Percentiles rank a stretch among this genome's conserved stretches.
These are phyloP conservation scores for Poecile montanus DNA, from an alignment of 2,797 vertebrate genomes.

Conservation along the genomic window DNA sequence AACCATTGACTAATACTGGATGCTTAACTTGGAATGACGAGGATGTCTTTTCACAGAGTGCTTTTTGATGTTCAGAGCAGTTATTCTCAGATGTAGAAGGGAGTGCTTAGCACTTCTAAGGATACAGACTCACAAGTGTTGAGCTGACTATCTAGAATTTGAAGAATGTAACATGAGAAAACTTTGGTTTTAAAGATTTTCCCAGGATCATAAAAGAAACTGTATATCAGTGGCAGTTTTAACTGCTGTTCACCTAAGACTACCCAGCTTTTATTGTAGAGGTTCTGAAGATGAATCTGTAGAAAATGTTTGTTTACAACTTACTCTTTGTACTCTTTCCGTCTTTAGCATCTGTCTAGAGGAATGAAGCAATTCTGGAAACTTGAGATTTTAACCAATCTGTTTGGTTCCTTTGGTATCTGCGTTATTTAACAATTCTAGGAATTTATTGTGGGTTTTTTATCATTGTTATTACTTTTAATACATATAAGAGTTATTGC, in stretches of 20 bases:
- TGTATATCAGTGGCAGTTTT: neutral
- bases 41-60: neutral
- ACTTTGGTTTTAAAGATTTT: conserved; percentile 30
- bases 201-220: conserved; percentile 47
- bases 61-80: conserved; percentile 41
- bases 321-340: neutral
- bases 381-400: neutral
- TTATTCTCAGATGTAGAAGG: neutral
- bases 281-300: neutral
- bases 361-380: neutral
- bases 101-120: conserved; percentile 20
- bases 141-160: conserved; percentile 40
- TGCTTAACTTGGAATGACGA: conserved; percentile 39
- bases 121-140: neutral
- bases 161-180: conserved; percentile 38
- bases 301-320: neutral
- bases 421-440: neutral
- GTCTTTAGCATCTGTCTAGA: neutral
- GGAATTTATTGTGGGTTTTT: neutral
- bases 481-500: neutral
- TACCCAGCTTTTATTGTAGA: conserved; percentile 18
- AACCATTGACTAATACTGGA: neutral
- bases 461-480: neutral
- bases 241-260: conserved; percentile 37
- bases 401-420: neutral